Evolutionary conservation across 2,113 vertebrate genomes (phyloP), one percentile per base, ranked within the genome.

Genomic region (Corythornis cristatus): DNA sequence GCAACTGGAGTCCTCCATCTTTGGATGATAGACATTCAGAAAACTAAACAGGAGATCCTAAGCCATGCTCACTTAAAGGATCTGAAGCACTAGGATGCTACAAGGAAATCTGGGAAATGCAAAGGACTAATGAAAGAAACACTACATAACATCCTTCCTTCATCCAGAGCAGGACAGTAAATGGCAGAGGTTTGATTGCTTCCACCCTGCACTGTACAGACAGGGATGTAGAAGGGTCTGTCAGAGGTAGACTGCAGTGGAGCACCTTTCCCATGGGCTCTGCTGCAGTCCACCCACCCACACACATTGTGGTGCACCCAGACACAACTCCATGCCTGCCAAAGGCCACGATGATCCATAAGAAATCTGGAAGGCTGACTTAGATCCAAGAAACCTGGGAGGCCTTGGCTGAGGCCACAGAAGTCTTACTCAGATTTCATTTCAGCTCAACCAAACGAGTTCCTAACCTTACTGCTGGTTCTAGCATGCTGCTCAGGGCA

Each of bases 291-390:
- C 19, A 3, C 15, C 4, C 4, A 16, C 65, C 15, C 54, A 29
- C 31, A 12, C 0, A 0, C 40, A 2, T 10, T 13, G 17, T 16
- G 23, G 20, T 50, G n/a, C 20, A 46, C 17, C 28, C 37, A 70
- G 17, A 57, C 31, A 26, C 40, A 73, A 1, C 18, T 45, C 20
- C 58, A 40, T 8, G 16, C 21, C 33, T 22, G 18, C 21, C 21
- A n/a, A 37, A 70, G 43, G 12, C 56, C 7, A 1, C 1, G 23
- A 8, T 50, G 43, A 23, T 21, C 65, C 50, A 23, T 10, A 37
- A 65, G 60, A 4, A 81, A 28, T 42, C 16, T 51, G 45, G 29
- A 79, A 20, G 16, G 5, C 17, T 71, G 33, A 5, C 22, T 43
- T 68, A 33, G 9, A 15, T 17, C 28, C 33, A 50, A 31, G 33